Evolutionary conservation across 2,797 vertebrate genomes (phyloP).

Genomic region (Prionace glauca): DNA sequence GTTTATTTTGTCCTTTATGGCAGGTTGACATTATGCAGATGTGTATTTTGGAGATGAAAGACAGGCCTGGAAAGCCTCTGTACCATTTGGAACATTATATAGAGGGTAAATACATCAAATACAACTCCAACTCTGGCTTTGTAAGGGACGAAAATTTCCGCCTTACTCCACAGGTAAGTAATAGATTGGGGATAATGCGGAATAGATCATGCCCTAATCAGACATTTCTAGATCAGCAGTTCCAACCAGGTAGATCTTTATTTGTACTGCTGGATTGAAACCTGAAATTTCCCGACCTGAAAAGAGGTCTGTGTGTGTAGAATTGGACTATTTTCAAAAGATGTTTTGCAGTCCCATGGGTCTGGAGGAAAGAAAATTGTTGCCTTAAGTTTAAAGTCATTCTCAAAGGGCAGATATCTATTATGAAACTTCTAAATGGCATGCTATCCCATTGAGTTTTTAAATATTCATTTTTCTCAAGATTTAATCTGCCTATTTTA

Average conservation of each 20-base stretch:
- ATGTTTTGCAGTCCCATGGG: not conserved
- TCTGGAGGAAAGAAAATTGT: not conserved
- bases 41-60: conserved; percentile 82
- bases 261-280: not conserved
- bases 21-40: conserved; percentile 98
- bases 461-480: not conserved
- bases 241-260: not conserved
- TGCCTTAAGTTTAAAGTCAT: not conserved
- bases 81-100: conserved; percentile 98
- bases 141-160: conserved; percentile 89
- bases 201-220: not conserved
- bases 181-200: not conserved
- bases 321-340: not conserved
- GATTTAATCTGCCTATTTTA: not conserved
- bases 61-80: conserved; percentile 71
- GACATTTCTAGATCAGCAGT: not conserved
- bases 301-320: not conserved
- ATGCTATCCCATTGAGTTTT: not conserved
- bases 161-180: conserved; percentile 84
- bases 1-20: not conserved
- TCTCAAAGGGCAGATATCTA: not conserved
- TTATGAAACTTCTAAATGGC: not conserved
- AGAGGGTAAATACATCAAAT: conserved; percentile 97
- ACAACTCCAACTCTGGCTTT: conserved; percentile 98
- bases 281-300: too few species aligned